Evolutionary conservation across 2,113 vertebrate genomes (phyloP).

Genomic region (Notothenia coriiceps): DNA sequence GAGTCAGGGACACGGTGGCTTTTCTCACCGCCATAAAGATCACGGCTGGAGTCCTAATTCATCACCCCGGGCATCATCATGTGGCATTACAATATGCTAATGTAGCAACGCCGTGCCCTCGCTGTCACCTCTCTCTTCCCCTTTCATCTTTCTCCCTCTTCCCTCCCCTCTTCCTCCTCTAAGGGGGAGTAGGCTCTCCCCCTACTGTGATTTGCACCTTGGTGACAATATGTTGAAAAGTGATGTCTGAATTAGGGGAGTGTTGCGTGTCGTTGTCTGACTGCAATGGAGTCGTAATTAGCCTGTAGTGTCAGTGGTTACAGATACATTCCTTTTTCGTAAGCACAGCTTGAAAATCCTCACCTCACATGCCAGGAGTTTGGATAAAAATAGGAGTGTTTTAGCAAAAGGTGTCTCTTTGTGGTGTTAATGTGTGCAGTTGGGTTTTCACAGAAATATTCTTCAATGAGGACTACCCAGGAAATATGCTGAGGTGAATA

Average conservation of each 20-base stretch:
- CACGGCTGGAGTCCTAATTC: conserved; percentile 76
- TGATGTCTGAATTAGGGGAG: conserved; percentile 49
- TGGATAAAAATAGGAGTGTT: conserved; percentile 14
- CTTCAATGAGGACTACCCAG: not conserved
- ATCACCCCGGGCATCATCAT: conserved; percentile 75
- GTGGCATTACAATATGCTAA: conserved; percentile 83
- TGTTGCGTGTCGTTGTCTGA: conserved; percentile 35
- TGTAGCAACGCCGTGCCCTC: conserved; percentile 56
- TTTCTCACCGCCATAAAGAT: conserved; percentile 67
- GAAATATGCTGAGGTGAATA: not conserved
- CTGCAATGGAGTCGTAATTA: conserved; percentile 46
- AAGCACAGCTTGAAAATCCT: conserved; percentile 27
- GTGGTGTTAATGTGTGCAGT: conserved; percentile 1
- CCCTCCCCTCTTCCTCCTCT: conserved; percentile 5
- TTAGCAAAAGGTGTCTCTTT: conserved; percentile 26
- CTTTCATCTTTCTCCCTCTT: conserved; percentile 56
- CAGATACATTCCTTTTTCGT: conserved; percentile 23
- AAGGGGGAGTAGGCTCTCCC: not conserved
- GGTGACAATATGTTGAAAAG: conserved; percentile 35
- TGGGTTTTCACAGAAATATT: conserved; percentile 11
- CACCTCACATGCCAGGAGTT: not conserved
- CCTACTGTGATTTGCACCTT: conserved; percentile 24
- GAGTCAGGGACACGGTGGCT: conserved; percentile 65
- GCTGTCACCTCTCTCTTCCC: conserved; percentile 46
- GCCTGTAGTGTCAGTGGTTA: conserved; percentile 25